A percentile compares a stretch with the other conserved stretches of the same genome.
Conservation (phyloP, 2,888 invertebrate species). For the Tuberolachnus salignus region DNA sequence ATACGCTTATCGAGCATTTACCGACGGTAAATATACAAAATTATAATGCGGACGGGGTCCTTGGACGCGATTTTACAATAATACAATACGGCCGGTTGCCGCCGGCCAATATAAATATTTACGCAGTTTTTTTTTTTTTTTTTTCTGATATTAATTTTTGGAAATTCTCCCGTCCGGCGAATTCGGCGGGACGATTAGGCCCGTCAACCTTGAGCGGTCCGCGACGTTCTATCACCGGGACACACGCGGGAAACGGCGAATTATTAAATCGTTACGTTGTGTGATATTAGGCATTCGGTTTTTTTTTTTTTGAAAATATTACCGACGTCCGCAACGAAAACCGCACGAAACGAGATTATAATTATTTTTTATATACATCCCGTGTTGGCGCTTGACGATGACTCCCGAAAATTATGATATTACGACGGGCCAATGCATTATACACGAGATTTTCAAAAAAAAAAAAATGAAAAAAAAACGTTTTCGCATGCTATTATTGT, state of each 20-base stretch:
- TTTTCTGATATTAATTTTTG: no score
- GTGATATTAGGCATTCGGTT: not conserved
- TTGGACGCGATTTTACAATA: not conserved
- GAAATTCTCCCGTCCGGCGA: no score
- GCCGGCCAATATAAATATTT: not conserved
- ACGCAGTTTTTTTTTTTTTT: conserved; percentile 5
- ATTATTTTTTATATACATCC: not conserved
- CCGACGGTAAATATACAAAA: not conserved
- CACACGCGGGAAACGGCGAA: not conserved
- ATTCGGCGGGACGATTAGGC: not conserved
- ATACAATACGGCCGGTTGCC: not conserved
- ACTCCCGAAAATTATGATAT: not conserved
- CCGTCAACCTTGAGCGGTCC: not conserved
- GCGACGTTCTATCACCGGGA: not conserved
- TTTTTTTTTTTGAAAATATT: not conserved
- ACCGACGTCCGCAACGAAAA: not conserved
- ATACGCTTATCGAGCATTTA: not conserved
- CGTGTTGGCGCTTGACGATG: not conserved
- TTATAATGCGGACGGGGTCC: not conserved
- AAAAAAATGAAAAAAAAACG: not conserved
- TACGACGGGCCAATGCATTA: conserved; percentile 8
- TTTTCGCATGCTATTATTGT: not conserved
- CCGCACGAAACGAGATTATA: conserved; percentile 43
- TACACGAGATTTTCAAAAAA: no score
- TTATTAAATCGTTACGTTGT: not conserved